Evolutionary conservation across 2,888 invertebrate species (phyloP).

Genomic region (Mesorhabditis spiculigera): DNA sequence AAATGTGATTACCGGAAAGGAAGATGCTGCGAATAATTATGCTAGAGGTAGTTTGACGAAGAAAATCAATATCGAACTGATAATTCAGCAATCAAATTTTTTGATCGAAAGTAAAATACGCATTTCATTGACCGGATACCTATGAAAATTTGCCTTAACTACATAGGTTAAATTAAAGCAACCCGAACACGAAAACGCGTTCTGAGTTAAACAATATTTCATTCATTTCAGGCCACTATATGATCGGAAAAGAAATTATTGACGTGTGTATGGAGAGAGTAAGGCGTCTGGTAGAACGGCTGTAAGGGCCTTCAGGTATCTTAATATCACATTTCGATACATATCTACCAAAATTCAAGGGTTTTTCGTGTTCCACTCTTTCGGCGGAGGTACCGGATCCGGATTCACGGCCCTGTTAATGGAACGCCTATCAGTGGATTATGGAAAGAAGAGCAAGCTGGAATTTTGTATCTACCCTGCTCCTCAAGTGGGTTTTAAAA

Average conservation of each 20-base stretch:
- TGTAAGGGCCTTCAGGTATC: constrained; percentile 46
- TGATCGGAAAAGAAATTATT: constrained; percentile 75
- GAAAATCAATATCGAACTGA: no score
- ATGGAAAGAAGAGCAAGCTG: constrained; percentile 80
- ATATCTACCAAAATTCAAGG: constrained; percentile 61
- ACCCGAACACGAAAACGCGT: no score
- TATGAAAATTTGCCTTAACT: no score
- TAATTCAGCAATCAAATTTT: no score
- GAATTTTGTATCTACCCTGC: constrained; percentile 88
- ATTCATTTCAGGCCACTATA: constrained; percentile 68
- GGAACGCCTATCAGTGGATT: constrained; percentile 79
- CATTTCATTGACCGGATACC: no score
- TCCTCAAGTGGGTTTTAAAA: constrained; percentile 69
- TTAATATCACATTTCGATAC: background rate
- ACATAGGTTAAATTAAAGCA: no score
- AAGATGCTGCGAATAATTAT: constrained; percentile 63
- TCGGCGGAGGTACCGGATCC: constrained; percentile 74
- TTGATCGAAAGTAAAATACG: no score
- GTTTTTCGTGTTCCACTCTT: constrained; percentile 76
- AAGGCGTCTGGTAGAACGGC: constrained; percentile 43
- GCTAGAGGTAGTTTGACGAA: constrained; percentile 60
- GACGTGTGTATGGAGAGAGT: constrained; percentile 70
- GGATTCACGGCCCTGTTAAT: constrained; percentile 83
- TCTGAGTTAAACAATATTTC: no score
- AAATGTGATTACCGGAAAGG: constrained; percentile 68